Evolutionary conservation across 2,797 vertebrate species (phyloP).

Genomic region (Cryptoprocta ferox): DNA sequence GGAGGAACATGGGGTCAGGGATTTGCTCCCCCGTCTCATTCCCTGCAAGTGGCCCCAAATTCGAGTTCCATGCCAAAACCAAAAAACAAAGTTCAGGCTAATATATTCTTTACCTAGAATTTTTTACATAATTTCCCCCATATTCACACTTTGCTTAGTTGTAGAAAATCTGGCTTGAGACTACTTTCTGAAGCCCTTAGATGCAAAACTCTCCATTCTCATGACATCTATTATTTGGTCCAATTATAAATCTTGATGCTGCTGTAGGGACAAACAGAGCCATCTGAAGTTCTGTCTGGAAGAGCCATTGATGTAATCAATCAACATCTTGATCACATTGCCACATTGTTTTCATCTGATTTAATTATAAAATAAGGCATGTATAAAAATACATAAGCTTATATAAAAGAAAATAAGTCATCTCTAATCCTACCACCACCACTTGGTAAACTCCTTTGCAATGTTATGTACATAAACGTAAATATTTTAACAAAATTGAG

Average conservation of each 20-base stretch:
- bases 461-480: not conserved
- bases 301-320: not conserved
- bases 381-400: not conserved
- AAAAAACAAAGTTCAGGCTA: not conserved
- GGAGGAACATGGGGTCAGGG: not conserved
- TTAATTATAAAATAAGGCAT: not conserved
- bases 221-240: not conserved
- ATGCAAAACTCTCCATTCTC: not conserved
- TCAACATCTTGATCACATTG: not conserved
- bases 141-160: not conserved
- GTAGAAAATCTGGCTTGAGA: not conserved
- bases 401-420: not conserved
- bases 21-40: not conserved
- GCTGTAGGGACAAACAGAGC: not conserved
- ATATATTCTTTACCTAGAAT: not conserved
- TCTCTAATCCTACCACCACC: not conserved
- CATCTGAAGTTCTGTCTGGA: not conserved
- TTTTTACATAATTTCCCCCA: not conserved
- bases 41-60: not conserved
- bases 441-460: not conserved
- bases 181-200: not conserved
- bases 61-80: not conserved
- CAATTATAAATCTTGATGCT: not conserved
- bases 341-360: not conserved
- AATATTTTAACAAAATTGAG: not conserved